A percentile compares a stretch with the other conserved stretches of the same genome.
Evolutionary conservation across 2,888 invertebrate species (phyloP).

Genomic region (Apocheima hispidaria): DNA sequence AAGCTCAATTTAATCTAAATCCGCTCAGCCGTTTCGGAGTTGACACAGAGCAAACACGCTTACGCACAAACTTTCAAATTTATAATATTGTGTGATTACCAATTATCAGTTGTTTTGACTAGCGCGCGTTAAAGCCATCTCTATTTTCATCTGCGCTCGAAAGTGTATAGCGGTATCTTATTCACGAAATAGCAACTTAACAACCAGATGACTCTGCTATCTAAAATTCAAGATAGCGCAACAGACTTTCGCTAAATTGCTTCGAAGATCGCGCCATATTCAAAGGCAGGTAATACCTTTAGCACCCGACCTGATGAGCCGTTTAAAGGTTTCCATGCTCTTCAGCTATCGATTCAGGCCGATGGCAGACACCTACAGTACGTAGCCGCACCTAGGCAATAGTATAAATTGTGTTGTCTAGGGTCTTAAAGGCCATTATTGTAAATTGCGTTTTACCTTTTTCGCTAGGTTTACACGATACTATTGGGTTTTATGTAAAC

Average conservation of each 20-base stretch:
- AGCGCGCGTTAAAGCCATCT: too few relatives aligned
- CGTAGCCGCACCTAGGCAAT: conserved; percentile 21
- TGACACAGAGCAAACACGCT: too few relatives aligned
- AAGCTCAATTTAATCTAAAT: too few relatives aligned
- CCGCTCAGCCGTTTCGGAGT: too few relatives aligned
- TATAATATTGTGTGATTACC: too few relatives aligned
- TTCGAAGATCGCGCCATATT: conserved; percentile 19
- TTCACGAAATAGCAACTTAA: too few relatives aligned
- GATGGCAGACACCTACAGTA: conserved; percentile 22
- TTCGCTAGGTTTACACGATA: conserved; percentile 3
- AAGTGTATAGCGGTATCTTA: too few relatives aligned
- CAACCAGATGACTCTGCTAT: conserved; percentile 4
- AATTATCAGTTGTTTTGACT: too few relatives aligned
- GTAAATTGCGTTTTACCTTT: conserved; percentile 29
- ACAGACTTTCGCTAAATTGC: conserved; percentile 22
- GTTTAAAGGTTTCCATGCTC: conserved; percentile 19
- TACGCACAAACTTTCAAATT: too few relatives aligned
- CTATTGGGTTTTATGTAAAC: neutral
- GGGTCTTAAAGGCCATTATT: conserved; percentile 13
- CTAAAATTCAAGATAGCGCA: conserved; percentile 8
- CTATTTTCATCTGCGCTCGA: too few relatives aligned
- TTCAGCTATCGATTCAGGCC: conserved; percentile 22
- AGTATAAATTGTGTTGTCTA: conserved; percentile 29
- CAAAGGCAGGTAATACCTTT: conserved; percentile 25
- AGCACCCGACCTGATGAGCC: conserved; percentile 24